A percentile compares a stretch with the other conserved stretches of the same genome.
Conservation (phyloP, 2,797 vertebrate genomes). For the Helicolenus hilgendorfi region DNA sequence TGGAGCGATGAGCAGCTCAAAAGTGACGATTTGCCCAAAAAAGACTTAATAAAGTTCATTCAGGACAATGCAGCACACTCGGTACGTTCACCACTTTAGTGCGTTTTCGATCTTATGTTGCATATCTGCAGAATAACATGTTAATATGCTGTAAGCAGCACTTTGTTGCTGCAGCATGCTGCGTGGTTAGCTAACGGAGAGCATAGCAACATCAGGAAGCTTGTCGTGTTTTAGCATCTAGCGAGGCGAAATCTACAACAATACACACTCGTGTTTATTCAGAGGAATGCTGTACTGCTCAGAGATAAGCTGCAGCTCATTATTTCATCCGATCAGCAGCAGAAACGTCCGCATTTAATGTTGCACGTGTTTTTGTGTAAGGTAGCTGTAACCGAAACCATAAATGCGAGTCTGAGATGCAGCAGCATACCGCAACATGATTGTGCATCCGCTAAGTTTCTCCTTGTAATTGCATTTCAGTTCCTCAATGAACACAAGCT, state of each 20-base stretch:
- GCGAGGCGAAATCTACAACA: background rate
- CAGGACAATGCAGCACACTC: constrained; percentile 94
- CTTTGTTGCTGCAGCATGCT: constrained; percentile 17
- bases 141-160: too few species aligned
- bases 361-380: too few species aligned
- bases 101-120: fast-evolving
- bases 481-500: constrained; percentile 97
- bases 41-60: constrained; percentile 96
- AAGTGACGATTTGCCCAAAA: constrained; percentile 95
- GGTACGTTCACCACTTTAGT: constrained; percentile 81
- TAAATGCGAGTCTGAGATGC: too few species aligned
- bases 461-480: constrained; percentile 73
- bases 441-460: background rate
- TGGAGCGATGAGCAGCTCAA: constrained; percentile 96
- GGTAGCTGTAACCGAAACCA: background rate
- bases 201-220: background rate
- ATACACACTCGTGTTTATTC: fast-evolving
- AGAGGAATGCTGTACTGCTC: background rate
- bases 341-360: background rate
- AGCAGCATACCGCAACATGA: too few species aligned
- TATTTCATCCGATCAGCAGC: background rate
- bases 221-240: background rate
- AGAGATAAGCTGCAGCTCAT: fast-evolving
- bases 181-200: constrained; percentile 33
- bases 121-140: background rate